Conservation (phyloP, 1,140 invertebrate species). For the Leguminivora glycinivorella region DNA sequence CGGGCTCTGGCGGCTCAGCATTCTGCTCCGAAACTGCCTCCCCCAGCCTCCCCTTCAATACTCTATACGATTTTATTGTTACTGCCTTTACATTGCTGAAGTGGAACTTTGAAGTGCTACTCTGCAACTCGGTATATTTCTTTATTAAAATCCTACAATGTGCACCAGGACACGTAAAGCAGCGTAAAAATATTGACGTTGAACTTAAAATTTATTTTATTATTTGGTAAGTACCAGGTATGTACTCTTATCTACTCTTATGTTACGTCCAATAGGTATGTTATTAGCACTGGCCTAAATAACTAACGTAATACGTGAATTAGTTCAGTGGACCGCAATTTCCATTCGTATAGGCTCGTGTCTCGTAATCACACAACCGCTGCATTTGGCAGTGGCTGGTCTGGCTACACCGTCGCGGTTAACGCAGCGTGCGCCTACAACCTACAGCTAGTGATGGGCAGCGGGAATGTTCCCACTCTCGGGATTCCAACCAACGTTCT, state of each 20-base stretch:
- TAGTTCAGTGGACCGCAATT: neutral
- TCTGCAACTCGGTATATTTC: neutral
- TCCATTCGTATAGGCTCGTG: neutral
- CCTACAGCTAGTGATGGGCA: neutral
- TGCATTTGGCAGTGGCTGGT: neutral
- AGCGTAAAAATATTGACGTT: no score
- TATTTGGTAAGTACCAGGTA: no score
- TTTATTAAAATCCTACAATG: no score
- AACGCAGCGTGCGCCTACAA: neutral
- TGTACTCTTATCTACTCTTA: no score
- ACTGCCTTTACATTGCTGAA: neutral
- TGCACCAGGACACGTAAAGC: no score
- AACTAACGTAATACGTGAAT: neutral
- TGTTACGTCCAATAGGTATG: no score
- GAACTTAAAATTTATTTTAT: no score
- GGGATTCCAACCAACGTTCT: no score
- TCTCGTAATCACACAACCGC: neutral
- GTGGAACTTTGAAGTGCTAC: neutral
- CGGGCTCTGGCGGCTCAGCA: no score
- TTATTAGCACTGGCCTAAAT: no score
- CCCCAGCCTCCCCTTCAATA: neutral
- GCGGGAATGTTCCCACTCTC: no score
- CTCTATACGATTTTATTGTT: neutral
- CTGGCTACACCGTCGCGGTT: neutral
- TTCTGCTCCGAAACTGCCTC: neutral